phyloP scores from a whole-genome alignment of 2,888 invertebrate species.

The Dryobotodes eremita region DNA sequence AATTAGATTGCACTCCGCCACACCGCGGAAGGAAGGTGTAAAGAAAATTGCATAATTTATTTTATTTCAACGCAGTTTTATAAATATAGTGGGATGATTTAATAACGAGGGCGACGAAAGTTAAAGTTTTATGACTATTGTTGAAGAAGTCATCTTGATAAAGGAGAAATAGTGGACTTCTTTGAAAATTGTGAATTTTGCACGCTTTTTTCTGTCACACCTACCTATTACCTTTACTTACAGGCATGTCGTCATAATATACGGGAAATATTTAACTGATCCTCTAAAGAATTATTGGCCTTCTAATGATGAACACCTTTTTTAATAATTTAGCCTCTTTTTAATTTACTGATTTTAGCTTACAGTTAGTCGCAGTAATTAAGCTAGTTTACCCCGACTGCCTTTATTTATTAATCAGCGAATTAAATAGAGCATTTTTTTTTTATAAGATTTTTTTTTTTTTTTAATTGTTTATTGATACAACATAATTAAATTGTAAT shows the following conservation, averaged over 20 bases:
- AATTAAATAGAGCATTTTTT: no score
- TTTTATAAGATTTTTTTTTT: no score
- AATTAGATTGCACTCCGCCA: constrained; percentile 74
- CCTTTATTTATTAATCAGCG: no score
- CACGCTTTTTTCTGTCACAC: neutral
- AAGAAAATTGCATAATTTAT: constrained; percentile 75
- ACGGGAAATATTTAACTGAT: neutral
- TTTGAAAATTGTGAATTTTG: neutral
- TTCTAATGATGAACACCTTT: neutral
- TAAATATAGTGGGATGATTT: constrained; percentile 48
- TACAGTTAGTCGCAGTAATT: no score
- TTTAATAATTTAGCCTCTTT: no score
- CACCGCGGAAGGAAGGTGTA: constrained; percentile 74
- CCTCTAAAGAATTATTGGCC: neutral
- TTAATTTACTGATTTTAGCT: neutral
- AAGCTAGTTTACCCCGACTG: no score
- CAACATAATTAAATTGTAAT: no score
- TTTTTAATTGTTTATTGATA: no score
- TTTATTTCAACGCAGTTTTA: constrained; percentile 63
- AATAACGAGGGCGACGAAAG: constrained; percentile 14
- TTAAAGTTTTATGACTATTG: constrained; percentile 6
- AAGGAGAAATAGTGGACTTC: neutral
- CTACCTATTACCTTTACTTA: neutral
- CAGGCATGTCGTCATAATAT: neutral
- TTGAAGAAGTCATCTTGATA: constrained; percentile 4